Evolutionary conservation across 2,113 vertebrate genomes (phyloP), one percentile per base, ranked within the genome.

Genomic region (Oncorhynchus gorbuscha): DNA sequence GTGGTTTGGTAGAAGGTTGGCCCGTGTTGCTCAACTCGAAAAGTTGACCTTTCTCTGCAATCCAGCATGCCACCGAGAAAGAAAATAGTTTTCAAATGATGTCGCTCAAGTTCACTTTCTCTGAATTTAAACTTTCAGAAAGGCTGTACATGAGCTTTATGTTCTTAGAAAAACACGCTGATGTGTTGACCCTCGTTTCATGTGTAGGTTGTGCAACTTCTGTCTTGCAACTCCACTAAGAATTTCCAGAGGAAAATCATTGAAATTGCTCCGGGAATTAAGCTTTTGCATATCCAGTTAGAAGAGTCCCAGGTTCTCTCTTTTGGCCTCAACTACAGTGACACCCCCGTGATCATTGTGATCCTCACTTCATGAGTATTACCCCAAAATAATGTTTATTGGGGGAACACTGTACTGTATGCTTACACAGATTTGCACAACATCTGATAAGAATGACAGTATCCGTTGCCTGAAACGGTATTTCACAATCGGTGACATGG

Each of bases 361-460:
- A 14, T 69, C 8, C 20, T 69, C 30, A 16, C 66, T 68, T 68
- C 16, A 39, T 16, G 8, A 32, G 45, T 69, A 69, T 20, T 11
- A n/a, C 67, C 18, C 9, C 8, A 69, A 35, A 3, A n/a, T 22
- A 13, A 9, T 69, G 68, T 69, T 69, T 64, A 64, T 64, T 26
- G 61, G 7, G 7, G 9, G 24, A 64, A 24, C 61, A 26, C n/a
- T 64, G 24, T 11, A 64, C 14, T 61, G 16, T n/a, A n/a, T 18
- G 35, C 35, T 69, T 45, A 20, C 28, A 69, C 68, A 9, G 68
- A 32, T 20, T 12, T 45, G 32, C 3, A 5, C 35, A 69, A 69
- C 68, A 69, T 35, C 68, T 69, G 32, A 69, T 69, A 69, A 69
- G 32, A 69, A 39, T 9, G 35, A 45, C 20, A 64, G 24, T 64